Base-by-base conservation (phyloP, 2,113 vertebrate species). In the Mormyrus iriodes region DNA sequence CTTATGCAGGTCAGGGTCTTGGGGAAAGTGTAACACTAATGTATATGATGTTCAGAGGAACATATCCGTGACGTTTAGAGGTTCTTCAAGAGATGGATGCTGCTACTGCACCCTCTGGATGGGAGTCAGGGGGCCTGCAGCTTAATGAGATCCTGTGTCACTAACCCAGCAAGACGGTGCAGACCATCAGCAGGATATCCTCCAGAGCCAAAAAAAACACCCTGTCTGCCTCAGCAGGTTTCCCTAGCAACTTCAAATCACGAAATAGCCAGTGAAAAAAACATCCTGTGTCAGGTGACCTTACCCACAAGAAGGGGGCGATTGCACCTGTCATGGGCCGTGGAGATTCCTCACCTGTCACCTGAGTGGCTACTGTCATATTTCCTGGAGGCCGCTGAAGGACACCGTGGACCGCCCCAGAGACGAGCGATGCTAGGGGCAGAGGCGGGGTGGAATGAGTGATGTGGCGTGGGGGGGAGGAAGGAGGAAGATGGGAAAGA, bases 361-460 rank as follows among this genome's bases (percentile, higher is more conserved):
- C 88, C 31, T 1, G 76, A 83, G 89, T 90, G 88, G 90, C 91
- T 35, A 53, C 53, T 88, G 83, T 91, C 91, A 91, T 90, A 90
- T 92, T 92, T 91, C 87, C 88, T 87, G 49, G 0, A 52, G 73
- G 88, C 90, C 65, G 87, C 82, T 89, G 91, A 90, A 88, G 93
- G 92, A 93, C 92, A 90, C 87, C 1, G 44, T 90, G 91, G 92
- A 92, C 92, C 83, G 82, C 48, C 35, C 21, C 3, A 49, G 82
- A 46, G 87, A 76, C 48, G 15, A 73, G 19, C 9, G 2, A 39
- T 10, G 61, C 13, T 31, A 51, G 48, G 88, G 90, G 92, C 88
- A 89, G 85, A 58, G 0, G 3, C 6, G 17, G 5, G 35, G 12
- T 3, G 61, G 76, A 48, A 55, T 83, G 8, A 83, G 88, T 61